Conservation (phyloP, 1,140 invertebrate species). For the Phthorimaea operculella region DNA sequence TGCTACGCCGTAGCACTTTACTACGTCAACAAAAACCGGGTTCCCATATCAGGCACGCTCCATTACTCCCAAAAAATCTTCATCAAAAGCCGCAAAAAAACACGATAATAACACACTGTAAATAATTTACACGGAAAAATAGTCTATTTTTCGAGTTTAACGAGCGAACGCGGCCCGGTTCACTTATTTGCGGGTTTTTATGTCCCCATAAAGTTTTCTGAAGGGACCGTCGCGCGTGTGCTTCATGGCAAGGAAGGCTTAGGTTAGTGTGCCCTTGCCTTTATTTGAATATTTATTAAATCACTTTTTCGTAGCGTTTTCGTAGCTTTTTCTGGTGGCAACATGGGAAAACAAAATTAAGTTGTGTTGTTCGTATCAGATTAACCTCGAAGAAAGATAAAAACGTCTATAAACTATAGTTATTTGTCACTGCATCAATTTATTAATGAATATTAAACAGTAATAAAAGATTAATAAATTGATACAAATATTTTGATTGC, state of each 20-base stretch:
- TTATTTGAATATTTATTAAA: conserved; percentile 51
- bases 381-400: too few species aligned
- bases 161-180: background rate
- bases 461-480: too few species aligned
- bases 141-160: background rate
- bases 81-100: background rate
- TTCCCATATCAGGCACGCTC: too few species aligned
- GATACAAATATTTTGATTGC: too few species aligned
- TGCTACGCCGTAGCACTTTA: too few species aligned
- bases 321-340: background rate
- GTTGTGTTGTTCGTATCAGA: too few species aligned
- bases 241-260: background rate
- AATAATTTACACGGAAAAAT: background rate
- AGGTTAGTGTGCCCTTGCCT: conserved; percentile 24
- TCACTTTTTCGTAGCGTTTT: conserved; percentile 20
- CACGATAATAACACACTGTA: background rate
- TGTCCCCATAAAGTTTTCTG: background rate
- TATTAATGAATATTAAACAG: too few species aligned
- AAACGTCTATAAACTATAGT: too few species aligned
- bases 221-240: background rate
- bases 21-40: too few species aligned
- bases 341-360: background rate
- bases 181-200: conserved; percentile 1
- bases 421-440: too few species aligned
- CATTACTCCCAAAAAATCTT: background rate